phyloP scores from a whole-genome alignment of 2,888 invertebrate genomes.

The Amitus sp. region DNA sequence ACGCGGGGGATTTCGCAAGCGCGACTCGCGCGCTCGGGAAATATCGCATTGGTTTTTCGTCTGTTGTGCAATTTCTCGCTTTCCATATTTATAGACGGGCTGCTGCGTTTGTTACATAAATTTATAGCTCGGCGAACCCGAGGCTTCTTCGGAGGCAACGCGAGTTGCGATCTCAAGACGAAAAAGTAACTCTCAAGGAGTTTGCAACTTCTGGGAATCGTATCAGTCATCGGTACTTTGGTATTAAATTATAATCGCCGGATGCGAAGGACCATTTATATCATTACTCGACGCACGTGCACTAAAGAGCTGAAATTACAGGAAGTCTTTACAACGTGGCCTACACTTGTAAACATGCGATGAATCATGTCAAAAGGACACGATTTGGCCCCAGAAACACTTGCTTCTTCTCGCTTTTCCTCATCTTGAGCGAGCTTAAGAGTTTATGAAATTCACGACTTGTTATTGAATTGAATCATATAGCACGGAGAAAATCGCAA shows the following conservation, averaged over 20 bases:
- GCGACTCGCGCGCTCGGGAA: constrained; percentile 1
- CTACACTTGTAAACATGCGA: constrained; percentile 33
- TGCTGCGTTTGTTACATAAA: neutral
- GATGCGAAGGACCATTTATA: constrained; percentile 37
- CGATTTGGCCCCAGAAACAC: too few species aligned
- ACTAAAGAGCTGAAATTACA: constrained; percentile 32
- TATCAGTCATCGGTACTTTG: constrained; percentile 28
- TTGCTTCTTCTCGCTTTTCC: too few species aligned
- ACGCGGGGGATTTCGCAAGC: constrained; percentile 11
- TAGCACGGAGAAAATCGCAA: too few species aligned
- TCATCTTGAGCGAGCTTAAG: too few species aligned
- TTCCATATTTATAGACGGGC: neutral
- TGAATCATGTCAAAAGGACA: neutral
- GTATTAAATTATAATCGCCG: constrained; percentile 33
- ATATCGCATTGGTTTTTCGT: neutral
- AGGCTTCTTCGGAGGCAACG: neutral
- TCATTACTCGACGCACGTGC: constrained; percentile 23
- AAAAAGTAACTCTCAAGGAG: constrained; percentile 3
- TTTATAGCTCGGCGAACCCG: neutral
- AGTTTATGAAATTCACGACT: too few species aligned
- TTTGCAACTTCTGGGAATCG: constrained; percentile 13
- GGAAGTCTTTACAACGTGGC: constrained; percentile 30
- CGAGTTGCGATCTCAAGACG: too few species aligned
- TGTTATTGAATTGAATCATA: too few species aligned
- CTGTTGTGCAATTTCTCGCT: neutral